Evolutionary conservation across 1,140 invertebrate species (phyloP), one percentile per base, ranked within the genome.

Genomic region (Chironomus tepperi): DNA sequence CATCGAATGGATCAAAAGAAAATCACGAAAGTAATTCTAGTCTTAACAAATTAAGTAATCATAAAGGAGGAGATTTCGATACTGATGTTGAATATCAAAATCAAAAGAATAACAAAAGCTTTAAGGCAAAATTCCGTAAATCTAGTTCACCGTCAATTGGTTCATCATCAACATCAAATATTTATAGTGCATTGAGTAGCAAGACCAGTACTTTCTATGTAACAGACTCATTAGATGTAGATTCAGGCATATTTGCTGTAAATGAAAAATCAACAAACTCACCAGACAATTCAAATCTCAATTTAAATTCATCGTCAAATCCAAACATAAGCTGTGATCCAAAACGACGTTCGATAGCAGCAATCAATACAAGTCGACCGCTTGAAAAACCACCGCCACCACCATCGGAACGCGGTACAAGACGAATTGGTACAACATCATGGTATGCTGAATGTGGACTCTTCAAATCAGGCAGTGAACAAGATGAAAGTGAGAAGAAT

Each of bases 171-270:
- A 76, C 81, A 79, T 76, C 79, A 80, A 77, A 86, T 82, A 81
- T 83, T 82, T 79, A 16, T 81, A 72, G 78, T 80, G 34, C 74
- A 79, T 6, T 78, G 77, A 10, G 75, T 79, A 7, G 34, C 81
- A 67, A 76, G 76, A 85, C 85, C 0, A 89, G 88, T 67, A 89
- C 87, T 1, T 89, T 89, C 79, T 89, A 89, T 79, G 79, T 89
- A 73, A 87, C 87, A 73, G 86, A 88, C 74, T 84, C 84, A 1
- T 86, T 87, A 75, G 85, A 88, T 78, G 81, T 86, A 2, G 86
- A 88, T 77, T 86, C 84, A 1, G 85, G 85, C 24, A 85, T 86
- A 76, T 85, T 84, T 74, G 83, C 78, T n/a, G n/a, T 65, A 9
- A 19, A 73, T 73, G 43, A 70, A 9, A 64, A 43, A 9, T n/a